Conservation (phyloP, 1,140 invertebrate genomes). For the Globodera rostochiensis region DNA sequence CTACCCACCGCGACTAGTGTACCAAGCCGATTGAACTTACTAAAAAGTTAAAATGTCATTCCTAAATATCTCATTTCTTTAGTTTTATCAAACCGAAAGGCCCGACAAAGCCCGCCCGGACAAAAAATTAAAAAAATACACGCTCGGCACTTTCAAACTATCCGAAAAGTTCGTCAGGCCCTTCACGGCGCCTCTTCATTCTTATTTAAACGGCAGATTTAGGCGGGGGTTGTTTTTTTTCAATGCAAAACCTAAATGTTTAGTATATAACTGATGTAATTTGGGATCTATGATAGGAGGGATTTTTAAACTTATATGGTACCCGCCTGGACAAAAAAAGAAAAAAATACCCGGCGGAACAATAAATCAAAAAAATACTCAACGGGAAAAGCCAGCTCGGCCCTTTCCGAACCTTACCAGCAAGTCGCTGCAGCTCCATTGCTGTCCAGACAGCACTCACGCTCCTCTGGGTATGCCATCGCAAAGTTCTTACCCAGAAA, state of each 20-base stretch:
- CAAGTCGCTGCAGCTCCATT: conserved; percentile 25
- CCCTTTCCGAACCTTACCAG: not conserved
- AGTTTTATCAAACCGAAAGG: no score
- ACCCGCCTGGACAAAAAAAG: not conserved
- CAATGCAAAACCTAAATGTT: no score
- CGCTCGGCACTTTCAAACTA: no score
- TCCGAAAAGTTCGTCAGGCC: no score
- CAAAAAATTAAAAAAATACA: no score
- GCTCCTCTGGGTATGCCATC: conserved; percentile 44
- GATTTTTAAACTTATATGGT: not conserved
- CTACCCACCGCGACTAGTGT: conserved; percentile 48
- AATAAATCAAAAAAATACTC: no score
- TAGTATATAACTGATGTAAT: conserved; percentile 28
- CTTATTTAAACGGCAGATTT: no score
- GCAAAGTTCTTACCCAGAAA: conserved; percentile 47
- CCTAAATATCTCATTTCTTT: no score
- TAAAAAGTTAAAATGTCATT: conserved; percentile 17
- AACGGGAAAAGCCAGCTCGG: no score
- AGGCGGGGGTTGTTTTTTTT: no score
- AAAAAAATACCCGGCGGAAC: no score
- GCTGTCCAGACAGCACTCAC: conserved; percentile 30
- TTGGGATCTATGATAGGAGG: not conserved
- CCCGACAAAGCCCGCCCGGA: not conserved
- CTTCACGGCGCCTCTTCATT: no score
- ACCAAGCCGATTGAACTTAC: conserved; percentile 51